Conservation (phyloP, 1,140 invertebrate species). For the Drosophila navojoa region DNA sequence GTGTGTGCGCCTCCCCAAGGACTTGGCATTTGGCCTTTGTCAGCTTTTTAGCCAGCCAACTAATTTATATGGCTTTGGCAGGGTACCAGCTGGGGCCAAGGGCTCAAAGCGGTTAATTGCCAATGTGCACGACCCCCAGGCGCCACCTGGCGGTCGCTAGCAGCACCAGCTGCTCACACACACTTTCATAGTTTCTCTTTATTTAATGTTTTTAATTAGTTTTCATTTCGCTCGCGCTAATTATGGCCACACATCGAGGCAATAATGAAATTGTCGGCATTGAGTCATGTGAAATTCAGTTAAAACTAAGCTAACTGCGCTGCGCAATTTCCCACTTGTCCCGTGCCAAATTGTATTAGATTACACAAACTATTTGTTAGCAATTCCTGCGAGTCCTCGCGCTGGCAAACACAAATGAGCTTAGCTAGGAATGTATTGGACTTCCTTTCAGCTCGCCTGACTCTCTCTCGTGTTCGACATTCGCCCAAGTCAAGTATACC, state of each 20-base stretch:
- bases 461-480: neutral
- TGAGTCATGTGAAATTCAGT: slow-evolving; percentile 26
- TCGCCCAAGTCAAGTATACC: neutral
- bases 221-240: slow-evolving; percentile 50
- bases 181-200: slow-evolving; percentile 16
- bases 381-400: neutral
- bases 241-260: slow-evolving; percentile 41
- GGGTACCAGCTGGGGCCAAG: slow-evolving; percentile 22
- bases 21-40: slow-evolving; percentile 33
- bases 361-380: slow-evolving; percentile 2
- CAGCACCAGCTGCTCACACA: slow-evolving; percentile 16
- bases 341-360: slow-evolving; percentile 1
- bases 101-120: slow-evolving; percentile 54
- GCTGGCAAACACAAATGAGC: neutral
- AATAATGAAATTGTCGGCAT: slow-evolving; percentile 48
- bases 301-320: slow-evolving; percentile 26
- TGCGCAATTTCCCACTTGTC: neutral
- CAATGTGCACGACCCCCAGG: slow-evolving; percentile 47
- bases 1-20: slow-evolving; percentile 8
- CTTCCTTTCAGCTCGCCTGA: neutral
- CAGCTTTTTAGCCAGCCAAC: slow-evolving; percentile 33
- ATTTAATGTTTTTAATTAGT: slow-evolving; percentile 29
- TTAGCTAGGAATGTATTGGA: neutral
- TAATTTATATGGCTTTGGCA: slow-evolving; percentile 69
- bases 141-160: slow-evolving; percentile 40